Conservation (phyloP, 2,888 invertebrate genomes). For the Diarsia brunnea region DNA sequence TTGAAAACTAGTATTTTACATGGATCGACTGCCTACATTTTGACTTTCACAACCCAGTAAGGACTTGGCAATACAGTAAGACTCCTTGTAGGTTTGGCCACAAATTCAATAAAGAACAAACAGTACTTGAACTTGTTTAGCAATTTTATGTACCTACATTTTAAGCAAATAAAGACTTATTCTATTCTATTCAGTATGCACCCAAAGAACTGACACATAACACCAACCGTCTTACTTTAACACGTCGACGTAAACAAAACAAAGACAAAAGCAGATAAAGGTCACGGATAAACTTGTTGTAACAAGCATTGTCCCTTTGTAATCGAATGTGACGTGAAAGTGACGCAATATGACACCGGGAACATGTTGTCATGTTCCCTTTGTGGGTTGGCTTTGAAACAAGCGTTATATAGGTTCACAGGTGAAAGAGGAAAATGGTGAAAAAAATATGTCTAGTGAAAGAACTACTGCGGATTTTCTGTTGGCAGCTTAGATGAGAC, state of each 20-base stretch:
- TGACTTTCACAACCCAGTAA: too few species aligned
- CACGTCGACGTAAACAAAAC: slow-evolving; percentile 34
- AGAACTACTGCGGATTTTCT: not conserved
- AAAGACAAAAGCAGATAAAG: slow-evolving; percentile 50
- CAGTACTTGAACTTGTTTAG: not conserved
- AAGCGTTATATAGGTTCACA: not conserved
- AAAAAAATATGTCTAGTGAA: not conserved
- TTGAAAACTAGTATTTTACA: too few species aligned
- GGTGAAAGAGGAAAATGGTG: not conserved
- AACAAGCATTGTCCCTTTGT: slow-evolving; percentile 55
- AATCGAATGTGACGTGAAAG: slow-evolving; percentile 61
- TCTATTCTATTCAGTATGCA: slow-evolving; percentile 8
- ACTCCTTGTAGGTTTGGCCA: too few species aligned
- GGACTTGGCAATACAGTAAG: too few species aligned
- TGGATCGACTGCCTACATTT: too few species aligned
- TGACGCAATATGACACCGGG: slow-evolving; percentile 64
- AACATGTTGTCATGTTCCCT: slow-evolving; percentile 53
- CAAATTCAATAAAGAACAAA: not conserved
- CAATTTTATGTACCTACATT: too few species aligned
- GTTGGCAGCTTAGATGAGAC: not conserved
- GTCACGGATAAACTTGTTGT: slow-evolving; percentile 57
- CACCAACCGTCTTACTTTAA: slow-evolving; percentile 22
- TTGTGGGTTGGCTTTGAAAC: slow-evolving; percentile 46
- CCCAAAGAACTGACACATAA: not conserved
- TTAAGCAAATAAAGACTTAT: too few species aligned